Evolutionary conservation across 2,888 invertebrate genomes (phyloP), one percentile per base, ranked within the genome.

Genomic region (Habrosyne pyritoides): DNA sequence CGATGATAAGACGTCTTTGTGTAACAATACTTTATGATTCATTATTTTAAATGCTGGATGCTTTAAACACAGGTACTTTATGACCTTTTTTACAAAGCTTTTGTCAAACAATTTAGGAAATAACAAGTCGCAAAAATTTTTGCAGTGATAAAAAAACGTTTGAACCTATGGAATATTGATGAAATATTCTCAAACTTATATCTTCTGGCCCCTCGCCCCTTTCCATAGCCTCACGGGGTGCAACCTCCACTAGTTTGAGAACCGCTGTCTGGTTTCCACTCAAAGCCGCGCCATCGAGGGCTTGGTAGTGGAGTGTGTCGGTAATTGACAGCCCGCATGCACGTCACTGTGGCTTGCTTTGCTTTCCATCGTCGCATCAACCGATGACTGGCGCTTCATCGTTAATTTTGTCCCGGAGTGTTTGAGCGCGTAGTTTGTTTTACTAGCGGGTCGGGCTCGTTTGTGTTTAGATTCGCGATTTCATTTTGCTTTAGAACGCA

Each of bases 271-370:
- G 8, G 10, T n/a, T 10, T 24, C 50, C 57, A 60, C 50, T 50
- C 48, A 21, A 55, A 50, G 57, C 57, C 21, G 5, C 52, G 36
- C 22, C 28, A 26, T 53, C 47, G 33, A 53, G 22, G 30, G 33
- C 33, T n/a, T 21, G 10, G 21, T 21, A 10, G 10, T 53, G 36
- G 53, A 24, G 33, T 33, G 47, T 33, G 22, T 55, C 53, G 52
- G 61, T 66, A 65, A 63, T 67, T 65, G 65, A 60, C 62, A 63
- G 60, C 66, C 65, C 66, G 64, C 60, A 65, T 65, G 54, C 54
- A 52, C 61, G 59, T 54, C 52, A 53, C 55, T 53, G 60, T 59
- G 49, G 63, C 60, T 60, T 64, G 62, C 64, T 68, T 66, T 66
- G 66, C 63, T 67, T 64, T 66, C 58, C 59, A 58, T 26, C 53